phyloP scores from a whole-genome alignment of 2,797 vertebrate genomes.

The Myripristis jacobus region DNA sequence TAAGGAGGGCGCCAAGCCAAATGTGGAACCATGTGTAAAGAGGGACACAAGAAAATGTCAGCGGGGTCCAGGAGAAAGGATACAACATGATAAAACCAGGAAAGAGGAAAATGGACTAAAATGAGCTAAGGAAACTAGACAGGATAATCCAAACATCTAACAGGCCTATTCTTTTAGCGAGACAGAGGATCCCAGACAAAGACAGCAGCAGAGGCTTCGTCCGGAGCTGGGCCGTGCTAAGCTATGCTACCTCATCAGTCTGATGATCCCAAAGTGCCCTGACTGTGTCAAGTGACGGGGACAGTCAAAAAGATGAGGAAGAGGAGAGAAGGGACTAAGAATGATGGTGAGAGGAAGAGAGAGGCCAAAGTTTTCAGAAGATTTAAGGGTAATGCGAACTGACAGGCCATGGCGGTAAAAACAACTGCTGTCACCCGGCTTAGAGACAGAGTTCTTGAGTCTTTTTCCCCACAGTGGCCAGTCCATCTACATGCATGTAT shows the following conservation, averaged over 20 bases:
- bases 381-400: constrained; percentile 53
- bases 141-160: constrained; percentile 3
- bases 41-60: constrained; percentile 50
- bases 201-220: neutral
- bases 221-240: constrained; percentile 20
- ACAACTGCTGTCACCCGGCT: constrained; percentile 52
- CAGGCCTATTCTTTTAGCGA: no score
- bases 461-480: constrained; percentile 26
- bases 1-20: constrained; percentile 54
- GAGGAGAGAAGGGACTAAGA: constrained; percentile 39
- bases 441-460: constrained; percentile 30
- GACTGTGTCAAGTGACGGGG: constrained; percentile 52
- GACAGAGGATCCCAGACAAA: neutral
- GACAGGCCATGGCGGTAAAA: constrained; percentile 54
- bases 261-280: constrained; percentile 53
- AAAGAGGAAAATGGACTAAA: constrained; percentile 31
- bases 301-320: constrained; percentile 36
- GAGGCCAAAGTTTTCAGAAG: constrained; percentile 41
- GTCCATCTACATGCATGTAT: constrained; percentile 3
- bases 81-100: constrained; percentile 11
- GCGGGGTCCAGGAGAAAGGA: constrained; percentile 38
- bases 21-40: constrained; percentile 52
- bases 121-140: neutral
- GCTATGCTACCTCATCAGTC: constrained; percentile 32
- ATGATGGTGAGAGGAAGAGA: constrained; percentile 18